Base-by-base conservation (phyloP, 2,113 vertebrate genomes). In the Pseudonaja textilis region DNA sequence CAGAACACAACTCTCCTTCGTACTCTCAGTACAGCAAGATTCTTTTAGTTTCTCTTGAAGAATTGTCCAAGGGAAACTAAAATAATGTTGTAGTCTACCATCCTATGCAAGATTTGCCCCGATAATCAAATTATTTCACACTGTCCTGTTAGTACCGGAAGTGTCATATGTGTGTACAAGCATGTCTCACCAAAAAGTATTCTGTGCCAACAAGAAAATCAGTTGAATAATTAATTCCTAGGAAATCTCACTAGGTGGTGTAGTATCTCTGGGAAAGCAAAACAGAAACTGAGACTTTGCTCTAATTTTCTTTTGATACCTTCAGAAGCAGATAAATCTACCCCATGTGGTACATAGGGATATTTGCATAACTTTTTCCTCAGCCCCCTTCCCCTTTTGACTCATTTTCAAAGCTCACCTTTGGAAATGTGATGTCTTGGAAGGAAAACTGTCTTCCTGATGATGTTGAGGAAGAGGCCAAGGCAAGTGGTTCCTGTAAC, bases 401-500 rank as follows among this genome's bases (percentile, higher is more conserved):
- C 59, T n/a, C 0, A 0, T 85, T 85, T 92, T 20, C 91, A 34
- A 1, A 18, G 3, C 0, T 23, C 22, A 3, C 87, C 42, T 87
- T 87, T 20, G 20, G 88, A 91, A 93, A 88, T 85, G 61, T 11
- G 92, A 95, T 4, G 25, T 0, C 52, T 93, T 94, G 81, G 85
- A 93, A 92, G 95, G 47, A 34, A 90, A 69, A 25, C n/a, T 29
- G 23, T 52, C n/a, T 90, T 90, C 22, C n/a, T 90, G 85, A 16
- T 26, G 8, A 55, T 56, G 57, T 92, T 89, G 95, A 94, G 93
- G 95, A 88, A 52, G 89, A 0, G 12, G 94, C 89, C 55, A 61
- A 95, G 89, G 93, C 91, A 95, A 97, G 95, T 95, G 95, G 93
- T 95, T 96, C 95, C 94, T 91, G 93, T 94, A 95, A 95, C 96